These are phyloP conservation scores for Hybos culiciformis DNA, from an alignment of 2,888 invertebrate genomes.

Conservation along the genomic window DNA sequence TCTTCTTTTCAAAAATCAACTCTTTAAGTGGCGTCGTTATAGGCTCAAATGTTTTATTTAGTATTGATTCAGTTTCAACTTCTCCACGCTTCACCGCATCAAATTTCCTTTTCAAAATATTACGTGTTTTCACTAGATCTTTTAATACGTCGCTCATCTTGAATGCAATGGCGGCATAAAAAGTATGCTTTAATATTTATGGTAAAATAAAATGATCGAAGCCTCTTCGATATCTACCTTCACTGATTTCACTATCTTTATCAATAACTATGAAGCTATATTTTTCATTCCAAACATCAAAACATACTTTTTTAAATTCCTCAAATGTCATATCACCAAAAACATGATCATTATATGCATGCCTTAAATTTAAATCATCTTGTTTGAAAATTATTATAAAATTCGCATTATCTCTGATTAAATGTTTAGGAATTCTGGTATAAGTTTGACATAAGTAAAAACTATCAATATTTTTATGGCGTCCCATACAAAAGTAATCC, in stretches of 20 bases:
- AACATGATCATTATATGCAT: slow-evolving; percentile 15
- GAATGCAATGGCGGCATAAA: not conserved
- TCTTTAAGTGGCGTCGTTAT: not conserved
- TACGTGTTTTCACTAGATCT: not conserved
- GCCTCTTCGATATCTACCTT: slow-evolving; percentile 22
- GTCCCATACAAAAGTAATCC: slow-evolving; percentile 22
- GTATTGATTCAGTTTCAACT: not conserved
- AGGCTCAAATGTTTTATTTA: no score
- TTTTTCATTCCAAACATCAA: slow-evolving; percentile 21
- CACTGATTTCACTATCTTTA: slow-evolving; percentile 18
- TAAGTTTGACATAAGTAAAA: slow-evolving; percentile 26
- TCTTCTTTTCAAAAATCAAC: not conserved
- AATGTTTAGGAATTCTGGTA: slow-evolving; percentile 24
- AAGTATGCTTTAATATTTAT: not conserved
- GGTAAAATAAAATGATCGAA: slow-evolving; percentile 21
- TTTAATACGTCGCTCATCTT: not conserved
- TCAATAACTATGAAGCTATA: slow-evolving; percentile 22
- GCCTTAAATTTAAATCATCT: slow-evolving; percentile 24
- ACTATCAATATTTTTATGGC: slow-evolving; percentile 23
- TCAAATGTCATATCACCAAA: slow-evolving; percentile 17
- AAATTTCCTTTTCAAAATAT: not conserved
- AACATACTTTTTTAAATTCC: slow-evolving; percentile 22
- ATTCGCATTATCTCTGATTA: slow-evolving; percentile 25
- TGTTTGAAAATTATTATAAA: slow-evolving; percentile 26
- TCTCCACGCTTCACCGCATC: not conserved